These are phyloP conservation scores for Bombus confusus DNA, from an alignment of 1,140 invertebrate genomes.

Conservation along the genomic window DNA sequence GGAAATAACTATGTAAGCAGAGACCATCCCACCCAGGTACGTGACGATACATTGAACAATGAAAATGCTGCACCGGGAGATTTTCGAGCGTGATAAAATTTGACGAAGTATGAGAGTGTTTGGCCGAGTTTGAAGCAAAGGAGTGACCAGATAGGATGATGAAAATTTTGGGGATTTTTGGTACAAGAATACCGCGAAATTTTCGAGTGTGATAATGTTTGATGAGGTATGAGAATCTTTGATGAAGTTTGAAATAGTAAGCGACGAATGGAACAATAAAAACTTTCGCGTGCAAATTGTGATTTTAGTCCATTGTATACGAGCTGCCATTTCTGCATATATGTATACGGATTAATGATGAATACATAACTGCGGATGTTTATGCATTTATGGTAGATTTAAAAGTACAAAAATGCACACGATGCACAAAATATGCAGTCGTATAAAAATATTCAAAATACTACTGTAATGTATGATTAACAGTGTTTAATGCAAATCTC, in stretches of 20 bases:
- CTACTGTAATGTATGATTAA: too few species aligned
- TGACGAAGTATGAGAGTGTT: not conserved
- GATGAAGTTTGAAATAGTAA: not conserved
- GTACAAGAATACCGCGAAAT: not conserved
- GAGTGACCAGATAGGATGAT: not conserved
- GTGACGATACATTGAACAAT: not conserved
- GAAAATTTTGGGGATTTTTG: not conserved
- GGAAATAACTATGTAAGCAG: slow-evolving; percentile 14
- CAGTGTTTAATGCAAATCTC: too few species aligned
- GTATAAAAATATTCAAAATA: too few species aligned
- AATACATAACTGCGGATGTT: too few species aligned
- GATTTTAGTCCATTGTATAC: too few species aligned
- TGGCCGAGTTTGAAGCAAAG: not conserved
- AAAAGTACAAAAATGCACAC: too few species aligned
- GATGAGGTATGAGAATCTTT: not conserved
- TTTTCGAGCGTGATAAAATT: not conserved
- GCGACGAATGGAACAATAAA: too few species aligned
- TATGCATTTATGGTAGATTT: too few species aligned
- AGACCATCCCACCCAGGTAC: not conserved
- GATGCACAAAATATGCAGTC: too few species aligned
- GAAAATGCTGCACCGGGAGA: not conserved
- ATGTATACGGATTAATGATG: too few species aligned
- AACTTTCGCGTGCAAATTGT: too few species aligned
- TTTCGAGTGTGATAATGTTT: not conserved
- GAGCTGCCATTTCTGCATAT: too few species aligned